Percentiles rank a stretch among this genome's conserved stretches.
Conservation (phyloP, 92 coral and sea anemone species). For the Scolanthus callimorphus region DNA sequence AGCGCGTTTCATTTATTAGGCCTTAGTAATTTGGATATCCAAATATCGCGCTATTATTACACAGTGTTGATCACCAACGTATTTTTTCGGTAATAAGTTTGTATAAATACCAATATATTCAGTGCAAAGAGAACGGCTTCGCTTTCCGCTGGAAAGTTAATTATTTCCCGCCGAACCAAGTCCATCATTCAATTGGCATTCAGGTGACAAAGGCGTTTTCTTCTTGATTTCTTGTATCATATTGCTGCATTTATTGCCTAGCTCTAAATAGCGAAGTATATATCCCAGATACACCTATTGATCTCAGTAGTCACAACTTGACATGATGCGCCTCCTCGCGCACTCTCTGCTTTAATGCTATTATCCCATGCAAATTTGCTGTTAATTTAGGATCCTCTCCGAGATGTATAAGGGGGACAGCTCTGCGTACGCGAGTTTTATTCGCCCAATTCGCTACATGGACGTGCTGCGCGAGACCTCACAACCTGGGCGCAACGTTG, state of each 20-base stretch:
- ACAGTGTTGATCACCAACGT: neutral
- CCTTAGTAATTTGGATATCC: slow-evolving; percentile 12
- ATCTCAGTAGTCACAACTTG: slow-evolving; percentile 6
- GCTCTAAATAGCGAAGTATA: slow-evolving; percentile 5
- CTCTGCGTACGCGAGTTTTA: slow-evolving; percentile 6
- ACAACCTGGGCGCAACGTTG: no score
- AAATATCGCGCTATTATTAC: neutral
- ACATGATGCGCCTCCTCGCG: slow-evolving; percentile 1
- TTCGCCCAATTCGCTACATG: slow-evolving; percentile 1
- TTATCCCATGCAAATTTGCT: slow-evolving; percentile 20
- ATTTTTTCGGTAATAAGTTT: no score
- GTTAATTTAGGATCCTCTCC: slow-evolving; percentile 20
- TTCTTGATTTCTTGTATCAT: no score
- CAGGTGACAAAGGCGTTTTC: no score
- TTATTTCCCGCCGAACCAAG: neutral
- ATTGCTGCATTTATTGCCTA: no score
- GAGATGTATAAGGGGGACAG: slow-evolving; percentile 29
- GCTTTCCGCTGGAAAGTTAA: neutral
- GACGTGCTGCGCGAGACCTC: no score
- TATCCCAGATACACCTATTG: no score
- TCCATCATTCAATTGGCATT: neutral
- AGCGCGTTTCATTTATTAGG: slow-evolving; percentile 12
- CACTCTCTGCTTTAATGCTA: slow-evolving; percentile 4
- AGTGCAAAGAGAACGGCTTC: neutral
- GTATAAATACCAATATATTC: neutral